Base-by-base conservation (phyloP, 2,888 invertebrate genomes). In the Agrilus biguttatus region DNA sequence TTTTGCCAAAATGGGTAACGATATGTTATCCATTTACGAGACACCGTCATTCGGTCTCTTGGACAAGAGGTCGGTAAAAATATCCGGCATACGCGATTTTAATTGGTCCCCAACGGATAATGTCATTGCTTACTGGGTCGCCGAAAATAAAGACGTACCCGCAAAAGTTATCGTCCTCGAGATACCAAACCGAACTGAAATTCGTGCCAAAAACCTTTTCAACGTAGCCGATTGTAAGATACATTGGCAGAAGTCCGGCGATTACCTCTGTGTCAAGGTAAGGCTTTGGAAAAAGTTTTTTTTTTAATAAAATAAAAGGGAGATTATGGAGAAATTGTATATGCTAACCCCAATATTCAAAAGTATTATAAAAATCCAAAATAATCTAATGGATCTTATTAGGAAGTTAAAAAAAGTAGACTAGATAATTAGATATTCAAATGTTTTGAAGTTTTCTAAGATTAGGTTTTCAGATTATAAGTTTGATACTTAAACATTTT, bases 71-170 rank as follows among this genome's bases (percentile, higher is more conserved):
- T 90, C 92, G 49, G 82, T 97, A 45, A 95, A 92, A 64, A 83
- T 89, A 36, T 75, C 80, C 6, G 89, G 89, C 35, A 88, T 92
- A 55, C 73, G 89, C 51, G 93, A 95, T 59, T 97, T 98, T 68
- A 85, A 86, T 53, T 99, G 98, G 97, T 97, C 96, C 0, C 97
- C 98, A 0, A 87, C 93, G 0, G 93, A 96, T 62, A 96, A 95
- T 61, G 76, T 88, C 33, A 77, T 98, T 38, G 96, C 96, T 0
- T 98, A 95, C 66, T 98, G 97, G 95, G 93, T 96, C 4, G 92
- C 95, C 1, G 98, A 98, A 68, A 85, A 91, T 60, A 92, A 95
- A 59, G 89, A 92, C 60, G 92, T 92, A 1, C 96, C 97, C 8
- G 96, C 96, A 1, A 77, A 93, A 56, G 95, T 97, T 1, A 91